A percentile compares a stretch with the other conserved stretches of the same genome.
Evolutionary conservation across 2,888 invertebrate genomes (phyloP).

Genomic region (Melanophora roralis): DNA sequence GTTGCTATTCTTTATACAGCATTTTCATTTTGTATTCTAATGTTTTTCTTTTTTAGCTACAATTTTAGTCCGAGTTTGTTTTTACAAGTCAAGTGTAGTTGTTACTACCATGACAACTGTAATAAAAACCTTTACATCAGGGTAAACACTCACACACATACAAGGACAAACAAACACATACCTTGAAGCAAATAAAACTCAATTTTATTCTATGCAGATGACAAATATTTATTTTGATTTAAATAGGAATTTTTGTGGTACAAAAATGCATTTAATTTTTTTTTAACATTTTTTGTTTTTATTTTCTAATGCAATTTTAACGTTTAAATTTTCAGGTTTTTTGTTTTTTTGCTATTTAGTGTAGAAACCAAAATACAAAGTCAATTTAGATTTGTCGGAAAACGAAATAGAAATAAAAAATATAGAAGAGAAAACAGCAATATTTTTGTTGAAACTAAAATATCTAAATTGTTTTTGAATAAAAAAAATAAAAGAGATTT

Average conservation of each 20-base stretch:
- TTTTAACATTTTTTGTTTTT: neutral
- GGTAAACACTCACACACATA: too few relatives aligned
- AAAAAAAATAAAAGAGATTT: too few relatives aligned
- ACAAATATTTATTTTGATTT: slow-evolving; percentile 59
- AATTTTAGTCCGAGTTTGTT: neutral
- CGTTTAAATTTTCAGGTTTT: neutral
- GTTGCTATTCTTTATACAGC: neutral
- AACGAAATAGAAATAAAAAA: neutral
- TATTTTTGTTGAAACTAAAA: neutral
- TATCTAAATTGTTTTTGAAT: too few relatives aligned
- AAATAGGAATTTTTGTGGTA: slow-evolving; percentile 47
- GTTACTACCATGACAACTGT: slow-evolving; percentile 10
- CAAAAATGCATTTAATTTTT: slow-evolving; percentile 1
- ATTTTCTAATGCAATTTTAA: neutral
- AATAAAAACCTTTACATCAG: neutral
- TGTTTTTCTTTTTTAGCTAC: slow-evolving; percentile 5
- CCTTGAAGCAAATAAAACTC: neutral
- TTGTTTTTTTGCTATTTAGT: slow-evolving; percentile 1
- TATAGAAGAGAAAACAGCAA: slow-evolving; percentile 6
- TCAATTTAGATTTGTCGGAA: slow-evolving; percentile 46
- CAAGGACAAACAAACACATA: too few relatives aligned
- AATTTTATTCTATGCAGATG: slow-evolving; percentile 52
- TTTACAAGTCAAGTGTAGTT: slow-evolving; percentile 1
- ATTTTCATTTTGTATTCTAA: neutral
- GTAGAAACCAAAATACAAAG: slow-evolving; percentile 36